phyloP scores from a whole-genome alignment of 1,140 invertebrate species.

The Acromyrmex charruanus region DNA sequence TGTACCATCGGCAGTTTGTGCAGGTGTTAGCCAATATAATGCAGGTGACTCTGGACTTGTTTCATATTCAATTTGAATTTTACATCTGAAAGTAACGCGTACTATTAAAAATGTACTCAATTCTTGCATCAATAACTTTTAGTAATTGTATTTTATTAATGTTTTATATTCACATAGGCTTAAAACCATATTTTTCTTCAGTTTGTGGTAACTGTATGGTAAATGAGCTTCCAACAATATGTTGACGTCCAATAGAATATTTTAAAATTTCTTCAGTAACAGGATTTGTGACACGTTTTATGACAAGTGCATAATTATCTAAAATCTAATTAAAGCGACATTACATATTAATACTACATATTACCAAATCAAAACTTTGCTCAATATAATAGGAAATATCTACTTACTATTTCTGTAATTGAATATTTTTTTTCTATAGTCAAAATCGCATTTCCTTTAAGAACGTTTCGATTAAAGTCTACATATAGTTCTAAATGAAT shows the following conservation, averaged over 20 bases:
- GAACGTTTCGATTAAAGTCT: background rate
- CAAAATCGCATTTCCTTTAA: background rate
- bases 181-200: background rate
- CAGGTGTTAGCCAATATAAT: conserved; percentile 95
- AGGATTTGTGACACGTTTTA: no score
- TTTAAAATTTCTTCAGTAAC: no score
- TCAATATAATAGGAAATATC: background rate
- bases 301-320: conserved; percentile 88
- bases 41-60: conserved; percentile 90
- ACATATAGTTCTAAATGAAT: background rate
- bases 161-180: conserved; percentile 59
- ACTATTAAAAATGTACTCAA: conserved; percentile 29
- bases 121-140: conserved; percentile 17
- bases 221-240: conserved; percentile 93
- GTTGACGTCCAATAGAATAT: conserved; percentile 82
- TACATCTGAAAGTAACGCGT: conserved; percentile 86
- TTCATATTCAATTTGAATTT: conserved; percentile 91
- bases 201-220: conserved; percentile 89
- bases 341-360: background rate
- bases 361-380: background rate
- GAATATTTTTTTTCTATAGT: background rate
- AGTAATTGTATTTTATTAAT: conserved; percentile 32
- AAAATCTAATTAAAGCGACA: conserved; percentile 88
- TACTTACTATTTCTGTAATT: background rate
- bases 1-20: conserved; percentile 95